These are phyloP conservation scores for Bostrychus sinensis DNA, from an alignment of 2,113 vertebrate species.

Conservation along the genomic window DNA sequence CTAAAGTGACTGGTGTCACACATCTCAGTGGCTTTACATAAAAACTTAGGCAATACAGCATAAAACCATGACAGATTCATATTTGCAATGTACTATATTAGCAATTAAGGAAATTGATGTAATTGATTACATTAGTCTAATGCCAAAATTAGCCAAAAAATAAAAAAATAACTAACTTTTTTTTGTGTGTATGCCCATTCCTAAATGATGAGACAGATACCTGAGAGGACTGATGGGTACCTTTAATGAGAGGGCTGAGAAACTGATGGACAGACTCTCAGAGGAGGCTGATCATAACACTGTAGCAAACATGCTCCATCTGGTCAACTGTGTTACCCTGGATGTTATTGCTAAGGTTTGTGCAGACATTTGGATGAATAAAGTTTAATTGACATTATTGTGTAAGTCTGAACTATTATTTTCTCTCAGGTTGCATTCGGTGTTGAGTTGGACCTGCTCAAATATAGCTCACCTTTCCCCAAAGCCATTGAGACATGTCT, in stretches of 20 bases:
- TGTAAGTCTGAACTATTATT: too few relatives aligned
- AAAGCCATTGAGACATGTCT: conserved; percentile 80
- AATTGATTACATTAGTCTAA: too few relatives aligned
- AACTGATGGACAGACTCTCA: conserved; percentile 67
- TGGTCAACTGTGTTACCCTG: conserved; percentile 73
- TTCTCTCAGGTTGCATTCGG: conserved; percentile 85
- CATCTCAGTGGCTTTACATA: too few relatives aligned
- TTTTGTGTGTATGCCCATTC: background rate
- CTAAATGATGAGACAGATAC: conserved; percentile 70
- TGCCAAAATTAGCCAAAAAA: too few relatives aligned
- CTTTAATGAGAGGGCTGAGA: conserved; percentile 76
- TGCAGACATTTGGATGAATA: background rate
- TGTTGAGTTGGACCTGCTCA: conserved; percentile 83
- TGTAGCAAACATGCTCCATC: conserved; percentile 55
- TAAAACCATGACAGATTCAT: too few relatives aligned
- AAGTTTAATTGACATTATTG: too few relatives aligned
- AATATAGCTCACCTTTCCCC: conserved; percentile 73
- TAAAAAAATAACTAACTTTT: too few relatives aligned
- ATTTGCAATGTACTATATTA: too few relatives aligned
- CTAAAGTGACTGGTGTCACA: too few relatives aligned
- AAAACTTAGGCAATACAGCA: too few relatives aligned
- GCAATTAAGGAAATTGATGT: too few relatives aligned
- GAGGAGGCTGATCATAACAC: conserved; percentile 50
- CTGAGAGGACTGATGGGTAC: conserved; percentile 66
- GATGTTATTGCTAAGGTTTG: conserved; percentile 76